Percentiles rank a stretch among this genome's conserved stretches.
Conservation (phyloP, 2,888 invertebrate species). For the Spodoptera littoralis region DNA sequence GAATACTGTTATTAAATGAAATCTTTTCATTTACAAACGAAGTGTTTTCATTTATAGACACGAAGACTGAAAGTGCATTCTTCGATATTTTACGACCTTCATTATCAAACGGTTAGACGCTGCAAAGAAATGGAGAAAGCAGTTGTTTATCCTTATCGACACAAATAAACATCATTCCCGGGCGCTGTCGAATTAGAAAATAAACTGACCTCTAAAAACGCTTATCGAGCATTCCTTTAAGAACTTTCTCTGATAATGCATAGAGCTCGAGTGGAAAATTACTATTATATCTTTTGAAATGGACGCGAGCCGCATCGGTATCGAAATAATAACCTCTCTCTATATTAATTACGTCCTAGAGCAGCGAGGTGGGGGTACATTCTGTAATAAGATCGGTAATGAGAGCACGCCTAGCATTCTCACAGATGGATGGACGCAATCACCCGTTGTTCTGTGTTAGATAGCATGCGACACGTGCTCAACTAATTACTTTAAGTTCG, state of each 20-base stretch:
- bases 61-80: conserved; percentile 13
- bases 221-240: conserved; percentile 72
- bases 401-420: conserved; percentile 69
- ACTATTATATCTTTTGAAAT: conserved; percentile 71
- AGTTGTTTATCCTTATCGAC: conserved; percentile 21
- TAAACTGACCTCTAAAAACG: conserved; percentile 51
- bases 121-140: conserved; percentile 10
- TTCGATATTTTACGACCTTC: conserved; percentile 10
- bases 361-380: conserved; percentile 69
- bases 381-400: conserved; percentile 70
- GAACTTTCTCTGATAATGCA: conserved; percentile 84
- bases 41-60: conserved; percentile 9
- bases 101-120: neutral
- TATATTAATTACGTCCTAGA: conserved; percentile 85
- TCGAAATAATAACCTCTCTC: conserved; percentile 83
- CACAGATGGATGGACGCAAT: conserved; percentile 73
- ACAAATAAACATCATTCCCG: conserved; percentile 35
- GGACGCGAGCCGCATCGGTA: conserved; percentile 65
- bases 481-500: conserved; percentile 31
- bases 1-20: conserved; percentile 20
- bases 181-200: conserved; percentile 53
- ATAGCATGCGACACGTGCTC: conserved; percentile 46
- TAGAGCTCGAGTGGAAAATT: conserved; percentile 68
- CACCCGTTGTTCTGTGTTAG: conserved; percentile 62
- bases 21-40: conserved; percentile 3